Percentiles rank a stretch among this genome's conserved stretches.
Conservation (phyloP, 2,113 vertebrate genomes). For the Thryonomys swinderianus region DNA sequence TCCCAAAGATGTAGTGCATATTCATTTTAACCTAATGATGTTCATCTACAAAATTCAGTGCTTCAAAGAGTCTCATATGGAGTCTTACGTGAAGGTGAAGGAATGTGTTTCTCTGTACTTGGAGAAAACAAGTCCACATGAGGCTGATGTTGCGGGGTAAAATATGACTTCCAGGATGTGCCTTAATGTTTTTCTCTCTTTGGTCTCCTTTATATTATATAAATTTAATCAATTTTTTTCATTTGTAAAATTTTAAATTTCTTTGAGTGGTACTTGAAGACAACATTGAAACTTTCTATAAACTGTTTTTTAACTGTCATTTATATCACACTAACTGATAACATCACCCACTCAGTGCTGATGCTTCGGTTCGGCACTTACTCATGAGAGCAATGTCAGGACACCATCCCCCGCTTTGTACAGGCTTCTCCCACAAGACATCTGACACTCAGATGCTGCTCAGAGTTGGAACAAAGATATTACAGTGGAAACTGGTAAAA, state of each 20-base stretch:
- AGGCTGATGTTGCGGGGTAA: background rate
- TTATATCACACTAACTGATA: background rate
- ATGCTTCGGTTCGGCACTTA: background rate
- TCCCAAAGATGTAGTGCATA: background rate
- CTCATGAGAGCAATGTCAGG: background rate
- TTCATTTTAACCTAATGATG: background rate
- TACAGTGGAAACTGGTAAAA: background rate
- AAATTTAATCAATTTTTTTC: background rate
- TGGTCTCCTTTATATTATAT: background rate
- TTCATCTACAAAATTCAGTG: background rate
- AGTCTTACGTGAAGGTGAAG: background rate
- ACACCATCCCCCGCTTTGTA: background rate
- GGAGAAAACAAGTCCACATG: background rate
- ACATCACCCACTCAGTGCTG: background rate
- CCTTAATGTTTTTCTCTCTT: background rate
- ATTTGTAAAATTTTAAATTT: background rate
- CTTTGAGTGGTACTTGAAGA: background rate
- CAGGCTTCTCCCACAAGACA: background rate
- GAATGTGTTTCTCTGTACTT: background rate
- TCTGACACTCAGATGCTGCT: background rate
- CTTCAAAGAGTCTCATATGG: background rate
- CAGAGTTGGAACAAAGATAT: background rate
- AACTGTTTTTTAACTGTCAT: background rate
- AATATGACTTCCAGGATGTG: background rate
- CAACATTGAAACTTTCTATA: background rate